Evolutionary conservation across 2,888 invertebrate genomes (phyloP).

Genomic region (Erynnis tages): DNA sequence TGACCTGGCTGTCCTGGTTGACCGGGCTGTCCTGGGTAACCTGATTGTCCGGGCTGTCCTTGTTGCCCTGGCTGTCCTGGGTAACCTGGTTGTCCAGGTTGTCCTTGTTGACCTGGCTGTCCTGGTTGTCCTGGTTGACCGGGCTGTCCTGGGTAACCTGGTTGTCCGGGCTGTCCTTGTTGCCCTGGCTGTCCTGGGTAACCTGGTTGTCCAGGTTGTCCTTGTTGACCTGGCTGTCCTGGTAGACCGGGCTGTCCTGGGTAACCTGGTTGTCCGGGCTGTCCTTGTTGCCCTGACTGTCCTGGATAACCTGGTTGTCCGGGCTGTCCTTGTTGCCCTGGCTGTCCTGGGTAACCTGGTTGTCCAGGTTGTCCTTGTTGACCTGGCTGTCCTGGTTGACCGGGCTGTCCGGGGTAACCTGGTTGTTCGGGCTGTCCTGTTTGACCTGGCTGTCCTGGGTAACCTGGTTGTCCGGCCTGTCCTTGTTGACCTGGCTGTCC

Average conservation of each 20-base stretch:
- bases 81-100: slow-evolving; percentile 29
- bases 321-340: slow-evolving; percentile 41
- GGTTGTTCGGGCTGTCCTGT: slow-evolving; percentile 35
- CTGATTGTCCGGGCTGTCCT: slow-evolving; percentile 39
- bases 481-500: slow-evolving; percentile 35
- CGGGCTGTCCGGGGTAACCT: slow-evolving; percentile 34
- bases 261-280: slow-evolving; percentile 32
- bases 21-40: slow-evolving; percentile 41
- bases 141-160: slow-evolving; percentile 41
- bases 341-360: slow-evolving; percentile 33
- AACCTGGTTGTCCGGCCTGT: slow-evolving; percentile 35
- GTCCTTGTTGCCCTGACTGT: slow-evolving; percentile 25
- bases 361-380: slow-evolving; percentile 36
- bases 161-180: slow-evolving; percentile 46
- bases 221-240: slow-evolving; percentile 30
- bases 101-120: slow-evolving; percentile 29
- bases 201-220: slow-evolving; percentile 32
- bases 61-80: slow-evolving; percentile 34
- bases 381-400: slow-evolving; percentile 31
- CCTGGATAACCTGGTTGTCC: slow-evolving; percentile 31
- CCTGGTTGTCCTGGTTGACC: slow-evolving; percentile 30
- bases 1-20: slow-evolving; percentile 35
- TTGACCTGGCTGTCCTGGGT: slow-evolving; percentile 33
- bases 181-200: slow-evolving; percentile 54
- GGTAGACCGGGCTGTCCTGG: slow-evolving; percentile 42